phyloP scores from a whole-genome alignment of 2,797 vertebrate genomes.

The Acomys russatus region DNA sequence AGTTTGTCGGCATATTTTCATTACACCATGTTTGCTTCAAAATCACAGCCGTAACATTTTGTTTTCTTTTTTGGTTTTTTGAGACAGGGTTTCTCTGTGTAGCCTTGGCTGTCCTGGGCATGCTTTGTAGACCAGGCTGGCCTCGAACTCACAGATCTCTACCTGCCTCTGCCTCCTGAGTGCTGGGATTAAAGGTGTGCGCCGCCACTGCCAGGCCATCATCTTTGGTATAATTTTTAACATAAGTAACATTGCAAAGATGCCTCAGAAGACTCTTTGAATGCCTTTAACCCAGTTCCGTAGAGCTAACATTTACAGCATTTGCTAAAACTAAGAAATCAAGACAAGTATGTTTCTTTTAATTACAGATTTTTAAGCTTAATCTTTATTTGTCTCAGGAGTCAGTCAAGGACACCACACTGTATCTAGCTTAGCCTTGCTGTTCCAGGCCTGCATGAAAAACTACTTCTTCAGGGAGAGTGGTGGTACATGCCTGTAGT shows the following conservation, averaged over 20 bases:
- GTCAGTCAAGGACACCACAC: neutral
- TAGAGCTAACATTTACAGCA: neutral
- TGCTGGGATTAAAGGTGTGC: too few relatives aligned
- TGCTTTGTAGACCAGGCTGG: too few relatives aligned
- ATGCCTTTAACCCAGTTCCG: neutral
- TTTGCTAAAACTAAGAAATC: slow-evolving; percentile 41
- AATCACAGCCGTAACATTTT: neutral
- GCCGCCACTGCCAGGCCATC: too few relatives aligned
- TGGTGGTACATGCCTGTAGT: neutral
- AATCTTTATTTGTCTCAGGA: slow-evolving; percentile 18
- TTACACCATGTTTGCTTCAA: neutral
- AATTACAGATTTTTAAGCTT: slow-evolving; percentile 30
- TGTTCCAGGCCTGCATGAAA: slow-evolving; percentile 12
- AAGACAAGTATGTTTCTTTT: neutral
- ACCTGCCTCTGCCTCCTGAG: too few relatives aligned
- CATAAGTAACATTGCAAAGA: neutral
- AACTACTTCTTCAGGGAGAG: neutral
- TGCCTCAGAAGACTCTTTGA: neutral
- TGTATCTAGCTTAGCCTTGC: neutral
- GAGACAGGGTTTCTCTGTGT: too few relatives aligned
- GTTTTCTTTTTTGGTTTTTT: too few relatives aligned
- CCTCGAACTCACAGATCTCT: too few relatives aligned
- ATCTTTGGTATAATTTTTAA: slow-evolving; percentile 18
- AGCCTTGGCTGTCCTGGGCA: too few relatives aligned
- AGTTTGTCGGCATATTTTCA: slow-evolving; percentile 12